These are phyloP conservation scores for Rhodophaea formosa DNA, from an alignment of 2,888 invertebrate species.

Conservation along the genomic window DNA sequence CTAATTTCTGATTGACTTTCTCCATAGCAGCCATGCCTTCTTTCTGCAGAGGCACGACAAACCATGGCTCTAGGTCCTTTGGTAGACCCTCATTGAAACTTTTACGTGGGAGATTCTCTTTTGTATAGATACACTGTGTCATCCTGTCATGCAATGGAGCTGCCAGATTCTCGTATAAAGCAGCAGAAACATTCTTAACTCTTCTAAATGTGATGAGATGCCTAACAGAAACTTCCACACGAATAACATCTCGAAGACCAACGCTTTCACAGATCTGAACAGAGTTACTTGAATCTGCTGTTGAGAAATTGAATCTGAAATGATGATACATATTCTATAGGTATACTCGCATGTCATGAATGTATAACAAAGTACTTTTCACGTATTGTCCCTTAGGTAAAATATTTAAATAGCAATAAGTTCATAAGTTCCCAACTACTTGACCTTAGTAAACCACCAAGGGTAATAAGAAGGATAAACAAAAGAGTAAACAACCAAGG, in stretches of 20 bases:
- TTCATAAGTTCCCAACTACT: too few species aligned
- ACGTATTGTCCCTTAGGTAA: too few species aligned
- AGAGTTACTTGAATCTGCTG: conserved; percentile 97
- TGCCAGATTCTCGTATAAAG: conserved; percentile 72
- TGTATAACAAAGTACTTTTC: too few species aligned
- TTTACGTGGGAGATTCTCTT: conserved; percentile 81
- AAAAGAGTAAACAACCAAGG: too few species aligned
- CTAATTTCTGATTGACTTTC: conserved; percentile 88
- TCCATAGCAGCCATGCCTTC: conserved; percentile 90
- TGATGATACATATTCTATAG: background rate
- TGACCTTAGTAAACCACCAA: too few species aligned
- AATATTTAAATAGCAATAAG: too few species aligned
- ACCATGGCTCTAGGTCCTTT: conserved; percentile 86
- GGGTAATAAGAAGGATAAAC: too few species aligned
- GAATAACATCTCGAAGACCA: conserved; percentile 86
- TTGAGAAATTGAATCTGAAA: conserved; percentile 94
- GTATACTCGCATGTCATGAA: too few species aligned
- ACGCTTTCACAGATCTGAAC: conserved; percentile 95
- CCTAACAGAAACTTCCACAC: conserved; percentile 91
- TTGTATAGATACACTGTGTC: conserved; percentile 93
- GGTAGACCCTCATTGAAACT: conserved; percentile 86
- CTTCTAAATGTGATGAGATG: conserved; percentile 83
- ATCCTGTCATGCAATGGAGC: conserved; percentile 92
- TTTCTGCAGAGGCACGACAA: conserved; percentile 90
- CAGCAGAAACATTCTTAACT: conserved; percentile 52